Conservation (phyloP, 37 sponge, comb jelly and placozoan genomes). For the Chondrilla cf. caribensis region DNA sequence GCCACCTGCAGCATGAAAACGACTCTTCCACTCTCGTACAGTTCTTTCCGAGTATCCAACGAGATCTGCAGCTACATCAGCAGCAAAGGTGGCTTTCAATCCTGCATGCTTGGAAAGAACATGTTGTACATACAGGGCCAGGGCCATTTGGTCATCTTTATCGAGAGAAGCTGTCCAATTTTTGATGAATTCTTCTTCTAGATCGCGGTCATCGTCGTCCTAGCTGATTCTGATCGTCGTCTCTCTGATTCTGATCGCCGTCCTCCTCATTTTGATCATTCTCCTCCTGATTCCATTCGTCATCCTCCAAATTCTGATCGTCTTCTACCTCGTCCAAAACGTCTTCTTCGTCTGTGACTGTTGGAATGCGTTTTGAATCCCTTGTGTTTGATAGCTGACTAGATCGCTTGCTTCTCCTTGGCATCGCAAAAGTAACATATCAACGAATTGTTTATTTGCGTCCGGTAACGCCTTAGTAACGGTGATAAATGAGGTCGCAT, state of each 20-base stretch:
- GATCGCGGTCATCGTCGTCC: background rate
- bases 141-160: constrained; percentile 16
- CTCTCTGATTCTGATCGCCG: background rate
- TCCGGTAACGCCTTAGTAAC: no score
- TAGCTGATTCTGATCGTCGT: background rate
- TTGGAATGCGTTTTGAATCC: no score
- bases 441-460: no score
- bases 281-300: no score
- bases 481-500: no score
- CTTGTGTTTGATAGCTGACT: no score
- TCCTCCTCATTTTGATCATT: no score
- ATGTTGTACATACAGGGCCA: constrained; percentile 17
- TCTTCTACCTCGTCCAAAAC: no score
- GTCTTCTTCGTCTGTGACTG: no score
- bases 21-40: constrained; percentile 27
- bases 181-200: background rate
- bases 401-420: no score
- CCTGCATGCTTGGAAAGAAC: background rate
- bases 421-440: no score
- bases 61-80: background rate
- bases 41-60: constrained; percentile 11
- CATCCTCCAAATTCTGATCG: no score
- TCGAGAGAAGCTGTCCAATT: constrained; percentile 28
- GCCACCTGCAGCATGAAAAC: constrained; percentile 1
- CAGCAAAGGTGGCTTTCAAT: constrained; percentile 8